These are phyloP conservation scores for Cheilinus undulatus DNA, from an alignment of 2,113 vertebrate species.

Conservation along the genomic window DNA sequence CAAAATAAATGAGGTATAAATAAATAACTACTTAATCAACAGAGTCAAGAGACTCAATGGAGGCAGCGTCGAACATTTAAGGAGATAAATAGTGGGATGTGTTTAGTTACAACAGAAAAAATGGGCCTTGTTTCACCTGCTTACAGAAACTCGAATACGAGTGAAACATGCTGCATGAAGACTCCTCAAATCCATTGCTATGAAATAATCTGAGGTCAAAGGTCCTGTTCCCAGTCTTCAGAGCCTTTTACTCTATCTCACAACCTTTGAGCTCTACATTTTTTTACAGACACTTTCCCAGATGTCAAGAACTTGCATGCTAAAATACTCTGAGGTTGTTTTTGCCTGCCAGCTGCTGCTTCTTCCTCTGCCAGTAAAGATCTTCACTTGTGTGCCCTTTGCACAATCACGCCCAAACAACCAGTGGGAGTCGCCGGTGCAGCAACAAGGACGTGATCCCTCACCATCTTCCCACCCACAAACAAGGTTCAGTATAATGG, in stretches of 20 bases:
- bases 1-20: no score
- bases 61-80: no score
- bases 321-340: background rate
- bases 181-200: background rate
- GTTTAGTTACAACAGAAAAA: background rate
- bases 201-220: background rate
- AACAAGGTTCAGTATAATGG: conserved; percentile 44
- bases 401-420: background rate
- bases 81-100: no score
- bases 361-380: background rate
- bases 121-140: background rate
- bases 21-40: no score
- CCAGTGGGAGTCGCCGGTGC: conserved; percentile 37
- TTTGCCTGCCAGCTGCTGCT: background rate
- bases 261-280: background rate
- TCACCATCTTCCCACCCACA: conserved; percentile 48
- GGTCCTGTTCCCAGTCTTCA: background rate
- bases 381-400: background rate
- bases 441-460: conserved; percentile 18
- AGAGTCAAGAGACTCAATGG: background rate
- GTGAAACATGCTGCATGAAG: background rate
- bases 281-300: background rate
- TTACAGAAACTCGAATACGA: background rate
- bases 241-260: background rate
- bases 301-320: background rate